These are phyloP conservation scores for Neelides sp. DNA, from an alignment of 1,140 invertebrate genomes.

Conservation along the genomic window DNA sequence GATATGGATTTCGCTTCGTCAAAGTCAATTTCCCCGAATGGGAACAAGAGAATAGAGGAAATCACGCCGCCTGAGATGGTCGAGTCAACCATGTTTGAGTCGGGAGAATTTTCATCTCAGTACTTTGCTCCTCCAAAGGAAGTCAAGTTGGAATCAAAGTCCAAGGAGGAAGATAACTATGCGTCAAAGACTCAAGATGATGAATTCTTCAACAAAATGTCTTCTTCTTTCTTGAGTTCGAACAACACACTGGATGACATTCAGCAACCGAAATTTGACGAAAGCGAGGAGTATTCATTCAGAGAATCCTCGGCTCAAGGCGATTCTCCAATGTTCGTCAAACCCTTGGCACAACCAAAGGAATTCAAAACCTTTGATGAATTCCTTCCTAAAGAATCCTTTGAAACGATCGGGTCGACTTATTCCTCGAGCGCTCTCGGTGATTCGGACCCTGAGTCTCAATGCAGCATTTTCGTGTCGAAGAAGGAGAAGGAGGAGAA, in stretches of 20 bases:
- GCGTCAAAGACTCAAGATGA: neutral
- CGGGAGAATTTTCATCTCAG: no score
- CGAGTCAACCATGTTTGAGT: slow-evolving; percentile 18
- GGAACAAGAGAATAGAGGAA: slow-evolving; percentile 12
- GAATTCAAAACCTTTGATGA: neutral
- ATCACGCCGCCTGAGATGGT: slow-evolving; percentile 19
- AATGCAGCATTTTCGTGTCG: neutral
- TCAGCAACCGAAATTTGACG: slow-evolving; percentile 19
- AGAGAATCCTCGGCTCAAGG: slow-evolving; percentile 6
- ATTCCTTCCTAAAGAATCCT: slow-evolving; percentile 6
- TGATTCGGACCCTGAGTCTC: no score
- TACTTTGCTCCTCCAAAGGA: slow-evolving; percentile 11
- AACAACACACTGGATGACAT: slow-evolving; percentile 27
- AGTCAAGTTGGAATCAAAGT: neutral
- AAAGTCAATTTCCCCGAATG: slow-evolving; percentile 15
- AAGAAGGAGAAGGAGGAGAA: neutral
- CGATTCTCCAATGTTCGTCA: slow-evolving; percentile 8
- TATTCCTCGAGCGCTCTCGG: no score
- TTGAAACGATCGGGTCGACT: slow-evolving; percentile 5
- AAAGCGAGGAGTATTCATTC: slow-evolving; percentile 25
- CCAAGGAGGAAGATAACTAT: slow-evolving; percentile 8
- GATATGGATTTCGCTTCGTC: slow-evolving; percentile 22
- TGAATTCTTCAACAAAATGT: slow-evolving; percentile 1
- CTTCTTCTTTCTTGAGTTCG: no score
- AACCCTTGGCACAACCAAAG: slow-evolving; percentile 1